phyloP scores from a whole-genome alignment of 2,113 vertebrate species.

The Scortum barcoo region DNA sequence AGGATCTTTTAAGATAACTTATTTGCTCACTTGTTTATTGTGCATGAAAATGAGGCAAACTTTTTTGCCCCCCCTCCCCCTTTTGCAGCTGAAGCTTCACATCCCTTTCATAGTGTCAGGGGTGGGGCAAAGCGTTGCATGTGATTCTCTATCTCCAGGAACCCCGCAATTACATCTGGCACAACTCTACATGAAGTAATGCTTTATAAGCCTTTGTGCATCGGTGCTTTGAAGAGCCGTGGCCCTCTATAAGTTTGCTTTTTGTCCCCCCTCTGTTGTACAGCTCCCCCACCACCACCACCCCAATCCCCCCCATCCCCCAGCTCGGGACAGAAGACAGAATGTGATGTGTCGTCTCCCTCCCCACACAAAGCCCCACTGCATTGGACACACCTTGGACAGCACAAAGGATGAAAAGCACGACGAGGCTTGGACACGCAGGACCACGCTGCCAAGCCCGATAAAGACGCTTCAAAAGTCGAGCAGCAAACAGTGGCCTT shows the following conservation, averaged over 20 bases:
- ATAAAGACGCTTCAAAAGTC: slow-evolving; percentile 88
- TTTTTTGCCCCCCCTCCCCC: slow-evolving; percentile 59
- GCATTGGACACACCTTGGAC: slow-evolving; percentile 88
- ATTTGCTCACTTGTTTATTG: slow-evolving; percentile 79
- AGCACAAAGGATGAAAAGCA: slow-evolving; percentile 87
- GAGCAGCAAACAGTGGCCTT: slow-evolving; percentile 77
- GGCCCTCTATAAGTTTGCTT: slow-evolving; percentile 83
- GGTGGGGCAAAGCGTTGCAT: slow-evolving; percentile 71
- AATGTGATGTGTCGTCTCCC: slow-evolving; percentile 85
- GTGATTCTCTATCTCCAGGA: slow-evolving; percentile 82
- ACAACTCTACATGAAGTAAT: slow-evolving; percentile 86
- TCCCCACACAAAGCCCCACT: slow-evolving; percentile 82
- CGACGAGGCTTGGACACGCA: slow-evolving; percentile 82
- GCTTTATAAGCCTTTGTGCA: slow-evolving; percentile 85
- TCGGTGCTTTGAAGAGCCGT: slow-evolving; percentile 80
- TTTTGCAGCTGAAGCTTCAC: slow-evolving; percentile 62
- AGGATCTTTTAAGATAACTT: slow-evolving; percentile 73
- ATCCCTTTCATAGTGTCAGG: slow-evolving; percentile 77
- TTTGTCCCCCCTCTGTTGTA: slow-evolving; percentile 76
- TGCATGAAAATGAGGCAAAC: slow-evolving; percentile 78
- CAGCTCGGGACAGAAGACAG: slow-evolving; percentile 82
- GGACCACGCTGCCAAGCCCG: slow-evolving; percentile 83
- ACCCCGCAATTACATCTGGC: slow-evolving; percentile 87
- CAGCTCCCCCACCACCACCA: slow-evolving; percentile 8
- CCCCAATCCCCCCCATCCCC: slow-evolving; percentile 56